Percentiles rank a stretch among this genome's conserved stretches.
Evolutionary conservation across 2,113 vertebrate genomes (phyloP).

Genomic region (Ophiodon elongatus): DNA sequence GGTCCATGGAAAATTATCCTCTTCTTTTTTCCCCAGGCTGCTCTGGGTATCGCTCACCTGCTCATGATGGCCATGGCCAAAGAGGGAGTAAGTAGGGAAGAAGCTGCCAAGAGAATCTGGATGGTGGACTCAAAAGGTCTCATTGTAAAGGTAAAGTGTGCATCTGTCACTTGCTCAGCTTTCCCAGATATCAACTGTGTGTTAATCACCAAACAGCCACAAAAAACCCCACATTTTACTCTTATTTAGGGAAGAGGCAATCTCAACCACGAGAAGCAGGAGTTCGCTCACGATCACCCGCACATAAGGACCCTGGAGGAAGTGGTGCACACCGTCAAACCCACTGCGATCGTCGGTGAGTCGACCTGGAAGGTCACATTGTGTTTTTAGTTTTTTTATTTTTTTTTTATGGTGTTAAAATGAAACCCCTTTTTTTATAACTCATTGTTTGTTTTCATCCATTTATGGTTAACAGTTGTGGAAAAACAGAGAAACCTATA

Average conservation of each 20-base stretch:
- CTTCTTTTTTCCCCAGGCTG: constrained; percentile 84
- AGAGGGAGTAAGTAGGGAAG: constrained; percentile 87
- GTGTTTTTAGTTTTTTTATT: neutral
- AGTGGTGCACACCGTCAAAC: constrained; percentile 92
- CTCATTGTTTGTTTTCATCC: constrained; percentile 36
- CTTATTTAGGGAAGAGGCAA: constrained; percentile 89
- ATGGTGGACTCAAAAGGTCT: constrained; percentile 97
- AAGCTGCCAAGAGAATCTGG: constrained; percentile 94
- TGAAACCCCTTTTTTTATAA: constrained; percentile 6
- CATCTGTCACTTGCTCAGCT: neutral
- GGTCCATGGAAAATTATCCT: neutral
- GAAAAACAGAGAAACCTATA: constrained; percentile 57
- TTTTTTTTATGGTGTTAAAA: neutral
- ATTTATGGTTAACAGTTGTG: constrained; percentile 43
- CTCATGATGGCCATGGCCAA: constrained; percentile 96
- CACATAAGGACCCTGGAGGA: constrained; percentile 91
- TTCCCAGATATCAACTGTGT: neutral
- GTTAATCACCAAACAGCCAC: neutral
- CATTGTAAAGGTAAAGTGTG: constrained; percentile 91
- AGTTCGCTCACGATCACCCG: constrained; percentile 94
- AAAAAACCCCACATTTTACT: neutral
- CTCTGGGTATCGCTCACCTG: constrained; percentile 94
- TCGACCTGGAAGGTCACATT: neutral
- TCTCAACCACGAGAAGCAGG: constrained; percentile 93
- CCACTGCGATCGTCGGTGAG: constrained; percentile 94